phyloP scores from a whole-genome alignment of 2,113 vertebrate species.

The Bolborhynchus lineola region DNA sequence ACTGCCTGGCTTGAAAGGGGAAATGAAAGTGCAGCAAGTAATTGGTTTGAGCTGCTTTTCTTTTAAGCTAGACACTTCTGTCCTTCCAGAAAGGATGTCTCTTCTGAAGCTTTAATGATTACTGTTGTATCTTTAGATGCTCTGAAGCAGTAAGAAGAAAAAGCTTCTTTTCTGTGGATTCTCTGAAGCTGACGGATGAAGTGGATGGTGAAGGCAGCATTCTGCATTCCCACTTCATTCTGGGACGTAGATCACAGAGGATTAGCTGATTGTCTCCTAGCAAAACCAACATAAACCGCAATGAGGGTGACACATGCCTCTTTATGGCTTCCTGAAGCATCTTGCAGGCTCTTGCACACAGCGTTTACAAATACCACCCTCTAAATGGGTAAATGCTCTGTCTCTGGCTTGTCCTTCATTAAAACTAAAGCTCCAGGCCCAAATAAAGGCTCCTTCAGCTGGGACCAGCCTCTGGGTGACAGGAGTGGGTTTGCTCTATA shows the following conservation, averaged over 20 bases:
- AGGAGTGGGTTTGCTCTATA: not conserved
- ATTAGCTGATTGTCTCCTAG: not conserved
- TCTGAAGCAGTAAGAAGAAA: not conserved
- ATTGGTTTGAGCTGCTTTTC: not conserved
- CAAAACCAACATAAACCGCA: not conserved
- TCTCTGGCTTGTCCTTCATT: not conserved
- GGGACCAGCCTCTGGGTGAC: not conserved
- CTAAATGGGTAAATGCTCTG: not conserved
- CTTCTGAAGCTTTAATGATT: not conserved
- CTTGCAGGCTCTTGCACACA: not conserved
- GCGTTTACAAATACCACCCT: not conserved
- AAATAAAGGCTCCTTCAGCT: not conserved
- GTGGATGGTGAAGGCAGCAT: not conserved
- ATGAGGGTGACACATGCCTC: not conserved
- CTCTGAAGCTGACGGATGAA: not conserved
- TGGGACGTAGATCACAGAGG: not conserved
- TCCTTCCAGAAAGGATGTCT: not conserved
- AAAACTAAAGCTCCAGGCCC: not conserved
- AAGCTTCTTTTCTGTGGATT: not conserved
- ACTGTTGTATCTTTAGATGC: not conserved
- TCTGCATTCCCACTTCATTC: not conserved
- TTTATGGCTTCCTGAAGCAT: not conserved
- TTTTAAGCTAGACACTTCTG: not conserved
- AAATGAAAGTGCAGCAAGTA: not conserved
- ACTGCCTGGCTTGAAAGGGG: not conserved